Evolutionary conservation across 2,888 invertebrate species (phyloP), one percentile per base, ranked within the genome.

Genomic region (Caenorhabditis virilis): DNA sequence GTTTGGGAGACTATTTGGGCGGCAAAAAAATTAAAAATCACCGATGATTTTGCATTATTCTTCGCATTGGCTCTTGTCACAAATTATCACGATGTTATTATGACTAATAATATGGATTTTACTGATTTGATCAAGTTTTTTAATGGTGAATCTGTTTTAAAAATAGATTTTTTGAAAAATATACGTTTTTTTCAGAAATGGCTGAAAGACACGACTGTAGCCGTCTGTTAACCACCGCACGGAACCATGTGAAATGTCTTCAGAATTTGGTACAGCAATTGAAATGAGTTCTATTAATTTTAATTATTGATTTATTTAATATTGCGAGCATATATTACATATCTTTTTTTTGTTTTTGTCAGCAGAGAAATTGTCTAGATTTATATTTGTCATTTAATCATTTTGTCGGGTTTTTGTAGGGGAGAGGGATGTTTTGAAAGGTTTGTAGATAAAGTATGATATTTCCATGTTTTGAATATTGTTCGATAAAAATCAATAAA

Each of bases 51-150:
- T 87, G 92, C 92, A 51, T 86, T 95, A 62, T 95, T 95, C 86
- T 88, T 95, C 65, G 94, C 94, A 0, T 87, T 95, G 72, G 93
- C 94, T 0, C 86, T 95, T 60, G 88, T 95, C 16, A 92, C 93
- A 85, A 91, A 91, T 42, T 95, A 95, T 84, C 71, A 62, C 36
- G 93, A 94, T 84, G 93, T 95, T 78, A 93, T 95, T 66, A 87
- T 95, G 39, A 91, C 92, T 50, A 95, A 95, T 85, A 89, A 91
- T 77, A 95, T 95, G 94, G 94, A 95, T 85, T 95, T 95, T 84
- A 95, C 95, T 0, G 95, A 95, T 84, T 93, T 95, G 83, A 95
- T 95, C 83, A 94, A 94, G 84, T 95, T 95, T 86, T 95, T 95
- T 83, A 95, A 95, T 86, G 94, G 94, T 93, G 41, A 18, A 69